Evolutionary conservation across 1,140 invertebrate genomes (phyloP).

Genomic region (Drusus annulatus): DNA sequence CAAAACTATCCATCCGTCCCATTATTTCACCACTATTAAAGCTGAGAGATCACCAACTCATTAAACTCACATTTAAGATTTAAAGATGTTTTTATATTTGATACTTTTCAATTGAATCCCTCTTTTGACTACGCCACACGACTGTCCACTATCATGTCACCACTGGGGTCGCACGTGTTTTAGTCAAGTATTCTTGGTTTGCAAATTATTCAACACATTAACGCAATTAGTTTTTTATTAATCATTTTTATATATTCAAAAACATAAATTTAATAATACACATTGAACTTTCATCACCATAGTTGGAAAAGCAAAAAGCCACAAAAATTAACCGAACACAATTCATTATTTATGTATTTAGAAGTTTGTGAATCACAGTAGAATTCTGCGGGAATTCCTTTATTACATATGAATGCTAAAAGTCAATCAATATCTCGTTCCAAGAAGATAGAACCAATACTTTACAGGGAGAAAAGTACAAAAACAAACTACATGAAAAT

Average conservation of each 20-base stretch:
- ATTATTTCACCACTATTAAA: constrained; percentile 58
- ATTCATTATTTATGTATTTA: constrained; percentile 47
- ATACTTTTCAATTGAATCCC: constrained; percentile 26
- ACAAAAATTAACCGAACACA: constrained; percentile 47
- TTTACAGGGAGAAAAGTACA: not conserved
- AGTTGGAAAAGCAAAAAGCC: constrained; percentile 44
- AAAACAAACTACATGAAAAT: not conserved
- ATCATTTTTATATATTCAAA: constrained; percentile 49
- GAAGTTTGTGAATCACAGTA: constrained; percentile 52
- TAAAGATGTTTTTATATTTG: constrained; percentile 40
- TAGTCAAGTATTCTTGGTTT: constrained; percentile 17
- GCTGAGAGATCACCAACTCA: constrained; percentile 58
- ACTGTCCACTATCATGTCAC: constrained; percentile 42
- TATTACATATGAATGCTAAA: constrained; percentile 12
- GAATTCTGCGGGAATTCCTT: constrained; percentile 42
- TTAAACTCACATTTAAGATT: constrained; percentile 46
- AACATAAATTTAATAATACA: constrained; percentile 57
- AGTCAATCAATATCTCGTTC: not conserved
- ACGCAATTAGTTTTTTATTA: constrained; percentile 47
- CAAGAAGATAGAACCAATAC: not conserved
- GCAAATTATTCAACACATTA: constrained; percentile 44
- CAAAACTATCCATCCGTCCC: constrained; percentile 37
- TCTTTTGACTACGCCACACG: constrained; percentile 26
- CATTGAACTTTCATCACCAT: constrained; percentile 50
- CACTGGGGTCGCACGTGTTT: constrained; percentile 40